phyloP scores from a whole-genome alignment of 2,113 vertebrate species.

The Leucosticte australis region DNA sequence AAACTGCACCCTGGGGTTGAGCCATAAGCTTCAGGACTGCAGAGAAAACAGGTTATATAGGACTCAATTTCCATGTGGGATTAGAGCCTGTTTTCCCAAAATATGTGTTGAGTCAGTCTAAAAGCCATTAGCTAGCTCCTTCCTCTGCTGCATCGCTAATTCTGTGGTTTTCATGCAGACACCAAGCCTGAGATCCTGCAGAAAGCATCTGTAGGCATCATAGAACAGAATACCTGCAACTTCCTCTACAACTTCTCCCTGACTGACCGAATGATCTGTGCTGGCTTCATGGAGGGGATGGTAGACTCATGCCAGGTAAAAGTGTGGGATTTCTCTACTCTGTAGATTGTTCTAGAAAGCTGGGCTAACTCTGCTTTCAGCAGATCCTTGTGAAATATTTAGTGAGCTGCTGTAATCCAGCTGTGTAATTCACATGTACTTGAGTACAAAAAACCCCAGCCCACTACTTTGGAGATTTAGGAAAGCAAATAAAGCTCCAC shows the following conservation, averaged over 20 bases:
- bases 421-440: background rate
- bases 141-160: background rate
- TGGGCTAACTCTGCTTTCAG: background rate
- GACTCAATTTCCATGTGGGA: background rate
- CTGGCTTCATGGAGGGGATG: slow-evolving; percentile 89
- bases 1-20: background rate
- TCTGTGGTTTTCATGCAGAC: background rate
- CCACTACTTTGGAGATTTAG: background rate
- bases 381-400: background rate
- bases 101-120: background rate
- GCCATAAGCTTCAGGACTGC: background rate
- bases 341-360: background rate
- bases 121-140: background rate
- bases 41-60: background rate
- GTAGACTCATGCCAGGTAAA: slow-evolving; percentile 93
- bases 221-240: slow-evolving; percentile 85
- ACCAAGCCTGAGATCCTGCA: slow-evolving; percentile 78
- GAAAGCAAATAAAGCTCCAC: background rate
- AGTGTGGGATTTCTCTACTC: background rate
- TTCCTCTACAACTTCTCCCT: slow-evolving; percentile 85
- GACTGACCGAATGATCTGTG: slow-evolving; percentile 89
- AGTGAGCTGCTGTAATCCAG: background rate
- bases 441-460: background rate
- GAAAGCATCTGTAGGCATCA: slow-evolving; percentile 79
- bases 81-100: background rate